Evolutionary conservation across 2,888 invertebrate species (phyloP).

Genomic region (Galeopsomyia nigrocyanea): DNA sequence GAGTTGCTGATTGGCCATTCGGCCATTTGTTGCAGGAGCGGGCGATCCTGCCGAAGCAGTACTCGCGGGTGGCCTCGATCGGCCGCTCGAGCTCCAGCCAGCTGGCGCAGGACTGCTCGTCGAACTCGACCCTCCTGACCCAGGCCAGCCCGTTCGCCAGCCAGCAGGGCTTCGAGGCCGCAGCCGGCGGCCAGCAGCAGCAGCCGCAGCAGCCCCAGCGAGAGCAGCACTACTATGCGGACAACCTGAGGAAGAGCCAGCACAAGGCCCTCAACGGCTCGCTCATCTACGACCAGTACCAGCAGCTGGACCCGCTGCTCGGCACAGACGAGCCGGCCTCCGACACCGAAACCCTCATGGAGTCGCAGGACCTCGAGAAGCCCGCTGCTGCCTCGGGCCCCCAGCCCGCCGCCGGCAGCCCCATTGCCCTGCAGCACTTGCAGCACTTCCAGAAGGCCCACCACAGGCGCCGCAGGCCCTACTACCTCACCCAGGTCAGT

Average conservation of each 20-base stretch:
- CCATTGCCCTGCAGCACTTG: no score
- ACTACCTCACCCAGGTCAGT: constrained; percentile 50
- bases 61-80: constrained; percentile 61
- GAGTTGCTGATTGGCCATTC: no score
- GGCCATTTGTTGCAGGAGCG: constrained; percentile 61
- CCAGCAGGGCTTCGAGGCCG: constrained; percentile 58
- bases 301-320: constrained; percentile 59
- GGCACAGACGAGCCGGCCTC: constrained; percentile 39
- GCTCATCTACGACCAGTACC: constrained; percentile 62
- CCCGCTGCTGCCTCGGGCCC: constrained; percentile 20
- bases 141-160: constrained; percentile 67
- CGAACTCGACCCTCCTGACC: constrained; percentile 63
- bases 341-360: constrained; percentile 50
- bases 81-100: constrained; percentile 54
- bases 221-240: constrained; percentile 61
- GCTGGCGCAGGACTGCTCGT: constrained; percentile 63
- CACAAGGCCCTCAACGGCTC: constrained; percentile 55
- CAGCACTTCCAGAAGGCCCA: constrained; percentile 50
- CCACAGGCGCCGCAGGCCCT: constrained; percentile 20
- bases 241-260: constrained; percentile 62
- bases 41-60: constrained; percentile 59
- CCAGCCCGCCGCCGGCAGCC: no score
- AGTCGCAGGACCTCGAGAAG: constrained; percentile 51
- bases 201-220: constrained; percentile 3
- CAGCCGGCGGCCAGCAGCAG: background rate